Evolutionary conservation across 2,113 vertebrate genomes (phyloP), one percentile per base, ranked within the genome.

Genomic region (Nannospalax galili): DNA sequence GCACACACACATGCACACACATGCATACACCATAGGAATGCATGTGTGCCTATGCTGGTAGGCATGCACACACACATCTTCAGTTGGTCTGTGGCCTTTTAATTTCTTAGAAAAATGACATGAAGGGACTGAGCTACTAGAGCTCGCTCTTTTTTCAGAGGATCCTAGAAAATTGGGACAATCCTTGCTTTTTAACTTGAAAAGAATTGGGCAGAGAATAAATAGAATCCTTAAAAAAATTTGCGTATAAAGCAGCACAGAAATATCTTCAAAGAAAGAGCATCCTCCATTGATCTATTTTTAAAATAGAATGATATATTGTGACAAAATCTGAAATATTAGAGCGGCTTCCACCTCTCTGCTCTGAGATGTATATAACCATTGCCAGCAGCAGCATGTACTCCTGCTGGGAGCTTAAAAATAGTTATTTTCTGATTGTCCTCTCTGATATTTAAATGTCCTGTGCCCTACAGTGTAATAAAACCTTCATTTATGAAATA

Each of bases 351-450:
- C 90, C 67, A 82, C 70, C 90, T 90, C 89, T 95, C 52, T 86
- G 26, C 78, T 95, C 64, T 67, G 79, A 72, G 30, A 84, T 35
- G 42, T 64, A 74, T 86, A 65, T 86, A 67, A 79, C 96, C 75
- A 94, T 96, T 86, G 92, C 62, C 37, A 89, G n/a, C 60, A 45
- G 82, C 69, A 93, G 45, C 58, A 45, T n/a, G 32, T 37, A 42
- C 48, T 60, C 88, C 92, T 88, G 85, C 86, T 95, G 95, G 37
- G 94, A 97, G 69, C 58, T 91, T 91, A 91, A 97, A 96, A 96
- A 97, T 95, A 96, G 97, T 95, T 97, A 96, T 98, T 98, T 97
- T 97, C 92, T 92, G 82, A 96, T 93, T 95, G 81, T 94, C 4
- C 5, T 45, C 80, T 87, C 45, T 79, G 48, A 91, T n/a, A 90